A percentile compares a stretch with the other conserved stretches of the same genome.
Evolutionary conservation across 2,113 vertebrate genomes (phyloP).

Genomic region (Toxotes jaculatrix): DNA sequence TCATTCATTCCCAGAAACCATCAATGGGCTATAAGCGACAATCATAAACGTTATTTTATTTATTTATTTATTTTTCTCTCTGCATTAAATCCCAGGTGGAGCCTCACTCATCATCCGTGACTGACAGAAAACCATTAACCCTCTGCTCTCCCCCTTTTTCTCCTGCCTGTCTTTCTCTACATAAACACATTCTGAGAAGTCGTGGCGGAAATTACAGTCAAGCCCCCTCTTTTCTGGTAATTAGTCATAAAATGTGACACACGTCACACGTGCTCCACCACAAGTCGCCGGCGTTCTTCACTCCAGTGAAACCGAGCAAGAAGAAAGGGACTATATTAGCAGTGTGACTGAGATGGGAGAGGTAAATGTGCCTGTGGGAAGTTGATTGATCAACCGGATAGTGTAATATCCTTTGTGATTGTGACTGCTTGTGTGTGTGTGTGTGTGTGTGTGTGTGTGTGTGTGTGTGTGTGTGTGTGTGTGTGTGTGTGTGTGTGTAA

Average conservation of each 20-base stretch:
- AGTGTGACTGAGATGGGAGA: slow-evolving; percentile 59
- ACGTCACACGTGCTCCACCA: not conserved
- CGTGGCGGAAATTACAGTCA: slow-evolving; percentile 49
- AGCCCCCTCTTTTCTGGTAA: slow-evolving; percentile 51
- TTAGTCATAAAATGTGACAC: slow-evolving; percentile 61
- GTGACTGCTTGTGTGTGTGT: slow-evolving; percentile 28
- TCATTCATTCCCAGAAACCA: slow-evolving; percentile 14
- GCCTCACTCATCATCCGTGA: slow-evolving; percentile 38
- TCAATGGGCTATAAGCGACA: slow-evolving; percentile 18
- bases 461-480: slow-evolving; percentile 21
- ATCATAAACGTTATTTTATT: not conserved
- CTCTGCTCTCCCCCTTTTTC: slow-evolving; percentile 9
- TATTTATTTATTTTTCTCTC: not conserved
- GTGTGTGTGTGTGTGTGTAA: slow-evolving; percentile 18
- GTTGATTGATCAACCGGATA: slow-evolving; percentile 52
- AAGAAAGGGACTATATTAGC: slow-evolving; percentile 46
- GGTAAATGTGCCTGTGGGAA: slow-evolving; percentile 54
- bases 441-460: slow-evolving; percentile 12
- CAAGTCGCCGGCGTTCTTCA: slow-evolving; percentile 30
- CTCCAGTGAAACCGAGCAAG: slow-evolving; percentile 55
- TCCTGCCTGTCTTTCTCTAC: not conserved
- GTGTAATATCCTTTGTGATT: slow-evolving; percentile 57
- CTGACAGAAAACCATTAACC: slow-evolving; percentile 60
- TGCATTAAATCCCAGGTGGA: slow-evolving; percentile 31
- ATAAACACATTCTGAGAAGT: slow-evolving; percentile 30